Conservation (phyloP, 2,888 invertebrate genomes). For the Pristionchus maxplancki region DNA sequence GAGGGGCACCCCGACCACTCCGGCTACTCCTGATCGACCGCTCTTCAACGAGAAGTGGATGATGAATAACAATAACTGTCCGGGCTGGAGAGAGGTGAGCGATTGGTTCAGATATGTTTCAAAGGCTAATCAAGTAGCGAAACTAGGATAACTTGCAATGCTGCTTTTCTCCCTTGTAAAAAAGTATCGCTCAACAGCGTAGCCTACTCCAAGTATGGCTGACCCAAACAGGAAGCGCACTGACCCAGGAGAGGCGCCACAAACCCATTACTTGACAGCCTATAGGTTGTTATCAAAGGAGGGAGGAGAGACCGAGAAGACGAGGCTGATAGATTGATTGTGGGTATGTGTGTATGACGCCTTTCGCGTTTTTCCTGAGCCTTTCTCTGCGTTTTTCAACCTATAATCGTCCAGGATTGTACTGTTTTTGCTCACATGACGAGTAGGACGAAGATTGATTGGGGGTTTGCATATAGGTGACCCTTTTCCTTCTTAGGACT, state of each 20-base stretch:
- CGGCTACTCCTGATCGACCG: slow-evolving; percentile 9
- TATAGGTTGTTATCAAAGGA: slow-evolving; percentile 22
- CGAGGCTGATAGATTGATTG: slow-evolving; percentile 16
- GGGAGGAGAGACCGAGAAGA: slow-evolving; percentile 23
- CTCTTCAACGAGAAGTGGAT: slow-evolving; percentile 49
- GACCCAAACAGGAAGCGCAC: background rate
- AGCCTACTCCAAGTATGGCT: too few relatives aligned
- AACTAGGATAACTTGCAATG: background rate
- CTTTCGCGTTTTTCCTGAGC: background rate
- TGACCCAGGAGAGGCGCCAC: background rate
- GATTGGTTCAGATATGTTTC: background rate
- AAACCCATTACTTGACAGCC: slow-evolving; percentile 37
- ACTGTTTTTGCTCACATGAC: too few relatives aligned
- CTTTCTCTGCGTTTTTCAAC: background rate
- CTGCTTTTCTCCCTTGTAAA: too few relatives aligned
- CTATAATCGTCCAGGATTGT: too few relatives aligned
- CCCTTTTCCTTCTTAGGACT: too few relatives aligned
- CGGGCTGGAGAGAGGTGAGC: slow-evolving; percentile 27
- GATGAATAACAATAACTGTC: slow-evolving; percentile 5
- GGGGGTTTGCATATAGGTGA: too few relatives aligned
- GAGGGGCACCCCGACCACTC: background rate
- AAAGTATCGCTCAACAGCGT: too few relatives aligned
- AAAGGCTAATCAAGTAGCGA: background rate
- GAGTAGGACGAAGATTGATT: too few relatives aligned
- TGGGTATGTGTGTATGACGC: background rate